Percentiles rank a stretch among this genome's conserved stretches.
Evolutionary conservation across 2,888 invertebrate species (phyloP).

Genomic region (Andrena chrysosceles): DNA sequence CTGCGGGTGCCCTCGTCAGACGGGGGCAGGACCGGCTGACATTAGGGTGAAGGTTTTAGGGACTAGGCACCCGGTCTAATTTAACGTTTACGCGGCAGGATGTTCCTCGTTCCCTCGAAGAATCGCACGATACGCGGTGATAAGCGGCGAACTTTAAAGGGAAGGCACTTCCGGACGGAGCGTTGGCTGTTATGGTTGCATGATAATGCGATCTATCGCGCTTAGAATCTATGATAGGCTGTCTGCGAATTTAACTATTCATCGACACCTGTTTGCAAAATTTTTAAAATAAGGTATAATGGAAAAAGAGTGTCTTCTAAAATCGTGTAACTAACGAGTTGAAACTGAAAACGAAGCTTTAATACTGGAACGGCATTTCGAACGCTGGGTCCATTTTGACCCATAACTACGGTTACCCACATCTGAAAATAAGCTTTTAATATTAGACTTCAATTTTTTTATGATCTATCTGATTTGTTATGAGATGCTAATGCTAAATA

Average conservation of each 20-base stretch:
- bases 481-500: no score
- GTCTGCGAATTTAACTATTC: not conserved
- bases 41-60: conserved; percentile 61
- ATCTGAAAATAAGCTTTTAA: no score
- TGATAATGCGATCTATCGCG: conserved; percentile 25
- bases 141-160: conserved; percentile 71
- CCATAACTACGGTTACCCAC: no score
- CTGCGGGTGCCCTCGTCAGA: conserved; percentile 49
- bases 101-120: conserved; percentile 68
- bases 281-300: not conserved
- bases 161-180: conserved; percentile 59
- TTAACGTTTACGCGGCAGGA: conserved; percentile 65
- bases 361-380: no score
- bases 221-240: conserved; percentile 34
- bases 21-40: conserved; percentile 34
- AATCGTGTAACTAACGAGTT: no score
- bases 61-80: conserved; percentile 63
- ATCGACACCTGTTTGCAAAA: conserved; percentile 22
- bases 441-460: no score
- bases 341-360: no score
- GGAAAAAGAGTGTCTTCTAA: not conserved
- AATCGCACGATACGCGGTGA: conserved; percentile 66
- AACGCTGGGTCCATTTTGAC: no score
- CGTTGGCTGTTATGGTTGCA: conserved; percentile 26
- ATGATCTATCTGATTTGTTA: no score